A percentile compares a stretch with the other conserved stretches of the same genome.
Conservation (phyloP, 2,113 vertebrate species). For the Neotragus moschatus region DNA sequence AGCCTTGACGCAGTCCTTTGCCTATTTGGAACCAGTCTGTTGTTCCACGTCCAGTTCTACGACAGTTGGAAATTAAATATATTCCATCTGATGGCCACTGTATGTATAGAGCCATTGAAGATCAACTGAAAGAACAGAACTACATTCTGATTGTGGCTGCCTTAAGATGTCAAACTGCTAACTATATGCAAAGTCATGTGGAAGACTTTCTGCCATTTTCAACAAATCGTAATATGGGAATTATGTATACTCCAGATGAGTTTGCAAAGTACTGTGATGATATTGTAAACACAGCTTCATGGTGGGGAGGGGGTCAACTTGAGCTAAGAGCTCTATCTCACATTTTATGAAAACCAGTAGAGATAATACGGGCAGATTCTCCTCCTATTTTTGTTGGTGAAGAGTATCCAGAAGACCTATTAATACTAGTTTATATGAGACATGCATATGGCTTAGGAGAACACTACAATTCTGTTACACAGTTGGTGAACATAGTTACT, state of each 20-base stretch:
- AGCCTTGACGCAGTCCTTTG: too few species aligned
- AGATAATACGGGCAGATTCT: constrained; percentile 94
- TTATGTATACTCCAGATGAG: constrained; percentile 90
- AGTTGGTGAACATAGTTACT: constrained; percentile 80
- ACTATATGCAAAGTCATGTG: constrained; percentile 88
- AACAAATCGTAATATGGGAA: constrained; percentile 89
- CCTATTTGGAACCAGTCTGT: too few species aligned
- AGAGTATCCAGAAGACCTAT: constrained; percentile 85
- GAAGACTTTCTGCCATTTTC: constrained; percentile 96
- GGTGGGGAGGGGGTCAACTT: constrained; percentile 87
- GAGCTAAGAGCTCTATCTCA: constrained; percentile 94
- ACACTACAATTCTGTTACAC: constrained; percentile 96
- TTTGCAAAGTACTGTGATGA: constrained; percentile 97
- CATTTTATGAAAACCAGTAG: constrained; percentile 89
- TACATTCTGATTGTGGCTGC: constrained; percentile 80
- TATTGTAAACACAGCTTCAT: constrained; percentile 90
- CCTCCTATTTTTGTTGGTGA: constrained; percentile 90
- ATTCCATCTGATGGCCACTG: constrained; percentile 97
- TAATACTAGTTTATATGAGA: constrained; percentile 94
- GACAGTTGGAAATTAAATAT: constrained; percentile 91
- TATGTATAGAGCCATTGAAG: constrained; percentile 94
- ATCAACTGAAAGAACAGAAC: constrained; percentile 85
- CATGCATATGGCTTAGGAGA: constrained; percentile 97
- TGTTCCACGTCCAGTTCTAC: neutral
- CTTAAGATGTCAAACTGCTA: constrained; percentile 87